A percentile compares a stretch with the other conserved stretches of the same genome.
Conservation (phyloP, 2,888 invertebrate species). For the Trachelus troglodyta region DNA sequence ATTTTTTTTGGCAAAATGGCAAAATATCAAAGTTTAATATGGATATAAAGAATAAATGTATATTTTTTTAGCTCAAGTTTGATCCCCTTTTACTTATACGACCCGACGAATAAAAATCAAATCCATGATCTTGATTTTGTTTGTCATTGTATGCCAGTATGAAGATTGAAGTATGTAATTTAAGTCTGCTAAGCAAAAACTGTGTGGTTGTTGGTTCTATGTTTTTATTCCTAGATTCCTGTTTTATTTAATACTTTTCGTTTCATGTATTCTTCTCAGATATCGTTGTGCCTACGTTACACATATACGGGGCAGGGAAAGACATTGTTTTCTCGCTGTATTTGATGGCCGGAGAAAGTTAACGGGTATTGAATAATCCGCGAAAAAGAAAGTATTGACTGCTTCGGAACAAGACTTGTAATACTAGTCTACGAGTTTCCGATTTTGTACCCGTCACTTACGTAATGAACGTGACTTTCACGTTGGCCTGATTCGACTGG, state of each 20-base stretch:
- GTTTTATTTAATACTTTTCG: background rate
- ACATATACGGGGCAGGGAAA: background rate
- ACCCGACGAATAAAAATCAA: conserved; percentile 58
- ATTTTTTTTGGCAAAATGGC: background rate
- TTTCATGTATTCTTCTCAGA: background rate
- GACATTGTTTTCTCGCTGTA: background rate
- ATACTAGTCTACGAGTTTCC: background rate
- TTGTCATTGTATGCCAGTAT: conserved; percentile 62
- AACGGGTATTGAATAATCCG: conserved; percentile 50
- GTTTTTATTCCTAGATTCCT: conserved; percentile 1
- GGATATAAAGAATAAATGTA: conserved; percentile 53
- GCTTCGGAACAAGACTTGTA: background rate
- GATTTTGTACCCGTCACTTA: background rate
- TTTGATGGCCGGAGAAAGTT: conserved; percentile 52
- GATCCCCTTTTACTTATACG: conserved; percentile 60
- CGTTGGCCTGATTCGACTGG: background rate
- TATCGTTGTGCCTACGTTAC: background rate
- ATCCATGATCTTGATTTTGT: conserved; percentile 36
- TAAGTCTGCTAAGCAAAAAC: conserved; percentile 37
- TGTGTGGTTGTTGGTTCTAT: background rate
- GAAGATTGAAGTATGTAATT: conserved; percentile 58
- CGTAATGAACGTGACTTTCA: background rate
- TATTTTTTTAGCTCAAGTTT: conserved; percentile 61
- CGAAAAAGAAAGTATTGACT: conserved; percentile 56
- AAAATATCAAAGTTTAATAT: conserved; percentile 17